Base-by-base conservation (phyloP, 2,888 invertebrate genomes). In the Amphimallon solstitiale region DNA sequence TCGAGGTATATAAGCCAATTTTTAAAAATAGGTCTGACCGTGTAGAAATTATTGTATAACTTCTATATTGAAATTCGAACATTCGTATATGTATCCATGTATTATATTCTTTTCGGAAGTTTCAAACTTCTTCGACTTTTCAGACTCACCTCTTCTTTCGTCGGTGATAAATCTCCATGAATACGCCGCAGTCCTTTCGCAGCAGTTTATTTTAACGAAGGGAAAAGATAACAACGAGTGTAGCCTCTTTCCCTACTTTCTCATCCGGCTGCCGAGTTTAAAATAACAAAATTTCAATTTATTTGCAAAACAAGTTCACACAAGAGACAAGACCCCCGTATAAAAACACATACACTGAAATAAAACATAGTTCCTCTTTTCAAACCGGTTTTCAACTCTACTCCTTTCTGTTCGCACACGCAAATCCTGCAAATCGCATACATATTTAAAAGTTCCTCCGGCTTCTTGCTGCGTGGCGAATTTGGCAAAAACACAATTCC, bases 211-310 rank as follows among this genome's bases (percentile, higher is more conserved):
- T 64, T 64, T 64, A 64, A 64, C 52, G 45, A 43, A 64, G 19
- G 46, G 56, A 46, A 46, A 56, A 54, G 64, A 56, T 46, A 52
- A 40, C 49, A 49, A 49, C 37, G 40, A 40, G 35, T 23, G 23
- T 40, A 14, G 38, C 38, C 54, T 40, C 40, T 40, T 56, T 40
- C 56, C 23, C 56, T 40, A 21, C 56, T 40, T 56, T 56, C 56
- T 40, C 56, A 56, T 40, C 40, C 56, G 29, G 23, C 64, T 45
- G 60, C 64, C 51, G 67, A 19, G 65, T 68, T 69, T 71, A 69
- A 69, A 70, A 71, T 68, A 70, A 71, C 71, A 70, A 68, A 70
- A 69, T 70, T 71, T 71, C 70, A 68, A 71, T 71, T 71, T 71
- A 71, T 71, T 71, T 71, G 68, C 71, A 71, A 56, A 71, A 71